Percentiles rank a stretch among this genome's conserved stretches.
Evolutionary conservation across 2,797 vertebrate species (phyloP).

Genomic region (Falco berigora): DNA sequence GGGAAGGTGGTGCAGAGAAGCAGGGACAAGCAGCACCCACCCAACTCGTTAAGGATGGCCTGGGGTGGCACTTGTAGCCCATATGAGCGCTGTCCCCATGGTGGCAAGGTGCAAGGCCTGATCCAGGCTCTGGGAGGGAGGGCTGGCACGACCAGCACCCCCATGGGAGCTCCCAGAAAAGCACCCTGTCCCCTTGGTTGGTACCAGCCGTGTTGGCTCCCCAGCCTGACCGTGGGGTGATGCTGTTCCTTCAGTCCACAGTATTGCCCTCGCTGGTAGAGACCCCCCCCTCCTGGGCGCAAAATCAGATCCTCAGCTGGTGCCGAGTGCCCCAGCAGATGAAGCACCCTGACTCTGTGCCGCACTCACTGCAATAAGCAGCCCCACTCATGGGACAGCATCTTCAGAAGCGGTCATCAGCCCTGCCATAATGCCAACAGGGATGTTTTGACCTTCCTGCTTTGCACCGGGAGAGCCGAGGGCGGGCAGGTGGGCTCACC

Average conservation of each 20-base stretch:
- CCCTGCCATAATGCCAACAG: fast-evolving
- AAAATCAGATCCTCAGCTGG: neutral
- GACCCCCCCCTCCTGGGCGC: neutral
- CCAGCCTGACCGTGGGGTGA: fast-evolving
- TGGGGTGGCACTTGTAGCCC: fast-evolving
- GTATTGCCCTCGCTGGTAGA: fast-evolving
- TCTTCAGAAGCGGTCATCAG: neutral
- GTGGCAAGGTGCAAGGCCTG: fast-evolving
- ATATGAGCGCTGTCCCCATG: neutral
- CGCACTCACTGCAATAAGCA: fast-evolving
- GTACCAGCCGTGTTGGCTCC: fast-evolving
- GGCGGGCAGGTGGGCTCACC: too few species aligned
- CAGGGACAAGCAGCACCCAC: neutral
- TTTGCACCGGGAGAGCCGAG: neutral
- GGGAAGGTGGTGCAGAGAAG: neutral
- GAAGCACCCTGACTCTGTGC: neutral
- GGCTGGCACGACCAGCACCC: neutral
- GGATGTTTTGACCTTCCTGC: neutral
- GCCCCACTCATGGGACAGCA: fast-evolving
- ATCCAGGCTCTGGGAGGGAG: neutral
- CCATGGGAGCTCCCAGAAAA: neutral
- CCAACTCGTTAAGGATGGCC: neutral
- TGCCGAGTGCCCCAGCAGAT: fast-evolving
- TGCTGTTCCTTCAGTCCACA: neutral
- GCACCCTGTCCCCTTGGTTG: fast-evolving